Base-by-base conservation (phyloP, 2,797 vertebrate species). In the Pygocentrus nattereri region DNA sequence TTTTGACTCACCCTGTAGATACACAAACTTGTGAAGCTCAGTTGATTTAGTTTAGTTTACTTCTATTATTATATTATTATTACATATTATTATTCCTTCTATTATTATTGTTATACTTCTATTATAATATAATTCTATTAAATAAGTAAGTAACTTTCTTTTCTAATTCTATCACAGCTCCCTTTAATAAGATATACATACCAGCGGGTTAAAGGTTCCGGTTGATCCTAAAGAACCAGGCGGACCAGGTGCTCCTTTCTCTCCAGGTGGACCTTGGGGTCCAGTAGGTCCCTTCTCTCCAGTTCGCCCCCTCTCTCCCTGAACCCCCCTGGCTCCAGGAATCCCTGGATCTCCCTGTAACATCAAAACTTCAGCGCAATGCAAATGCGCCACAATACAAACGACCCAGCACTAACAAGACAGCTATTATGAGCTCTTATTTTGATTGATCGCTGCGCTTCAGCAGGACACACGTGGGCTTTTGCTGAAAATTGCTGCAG, bases 301-400 rank as follows among this genome's bases (percentile, higher is more conserved):
- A 56, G 91, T 64, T 74, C 93, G 97, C 69, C 98, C 98, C 79
- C 96, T 94, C 91, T 98, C 97, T 0, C 98, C 98, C 84, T 99
- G 98, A 65, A 97, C 95, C 11, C 98, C 98, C 91, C 95, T 94
- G 89, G 95, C 97, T 82, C 98, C 98, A 19, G 97, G 94, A 92
- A 99, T 99, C 76, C 97, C 98, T 23, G 96, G 96, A 89, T 99
- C 98, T 52, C 98, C 98, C 98, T 99, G 85, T 59, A 70, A 76
- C 15, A 76, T 34, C 27, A 69, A 44, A 67, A 21, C 27, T 1
- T 64, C 27, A 64, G 61, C 30, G 34, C 27, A 64, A 87, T 76
- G 64, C 31, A 64, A 69, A 68, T 74, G 12, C 13, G 64, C 7
- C 13, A 72, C 27, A 50, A 41, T 18, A 16, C 18, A 34, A 61